These are phyloP conservation scores for Catamblyrhynchus diadema DNA, from an alignment of 2,797 vertebrate species.

Conservation along the genomic window DNA sequence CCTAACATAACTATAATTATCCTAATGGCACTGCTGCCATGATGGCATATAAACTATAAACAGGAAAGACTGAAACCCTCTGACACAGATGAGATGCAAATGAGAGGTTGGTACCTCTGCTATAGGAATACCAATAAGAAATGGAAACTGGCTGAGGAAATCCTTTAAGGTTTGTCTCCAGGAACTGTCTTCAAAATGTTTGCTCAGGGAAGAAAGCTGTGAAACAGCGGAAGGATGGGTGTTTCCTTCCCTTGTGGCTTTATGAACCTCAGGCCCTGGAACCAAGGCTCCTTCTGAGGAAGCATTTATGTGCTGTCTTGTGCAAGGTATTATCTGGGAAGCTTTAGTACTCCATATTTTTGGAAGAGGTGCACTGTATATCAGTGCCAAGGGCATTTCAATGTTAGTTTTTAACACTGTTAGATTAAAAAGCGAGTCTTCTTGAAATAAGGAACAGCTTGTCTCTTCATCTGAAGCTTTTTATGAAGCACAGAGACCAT, in stretches of 20 bases:
- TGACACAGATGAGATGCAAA: slow-evolving; percentile 28
- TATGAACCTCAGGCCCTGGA: background rate
- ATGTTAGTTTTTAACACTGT: background rate
- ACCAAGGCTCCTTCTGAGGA: background rate
- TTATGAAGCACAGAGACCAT: background rate
- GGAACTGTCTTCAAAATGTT: background rate
- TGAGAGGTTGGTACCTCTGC: background rate
- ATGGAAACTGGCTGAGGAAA: background rate
- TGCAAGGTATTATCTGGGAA: background rate
- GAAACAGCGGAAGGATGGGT: background rate
- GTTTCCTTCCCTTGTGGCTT: background rate
- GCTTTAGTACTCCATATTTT: background rate
- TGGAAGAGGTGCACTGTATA: background rate
- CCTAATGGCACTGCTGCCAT: slow-evolving; percentile 2
- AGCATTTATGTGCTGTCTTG: background rate
- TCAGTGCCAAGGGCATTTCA: background rate
- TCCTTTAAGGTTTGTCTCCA: background rate
- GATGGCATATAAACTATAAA: background rate
- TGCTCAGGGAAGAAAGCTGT: background rate
- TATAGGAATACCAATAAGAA: background rate
- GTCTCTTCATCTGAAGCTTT: background rate
- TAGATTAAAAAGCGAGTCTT: background rate
- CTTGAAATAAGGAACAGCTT: background rate
- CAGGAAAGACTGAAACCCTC: slow-evolving; percentile 53
- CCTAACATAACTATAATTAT: slow-evolving; percentile 6